phyloP scores from a whole-genome alignment of 2,888 invertebrate species.

The Andrena haemorrhoa region DNA sequence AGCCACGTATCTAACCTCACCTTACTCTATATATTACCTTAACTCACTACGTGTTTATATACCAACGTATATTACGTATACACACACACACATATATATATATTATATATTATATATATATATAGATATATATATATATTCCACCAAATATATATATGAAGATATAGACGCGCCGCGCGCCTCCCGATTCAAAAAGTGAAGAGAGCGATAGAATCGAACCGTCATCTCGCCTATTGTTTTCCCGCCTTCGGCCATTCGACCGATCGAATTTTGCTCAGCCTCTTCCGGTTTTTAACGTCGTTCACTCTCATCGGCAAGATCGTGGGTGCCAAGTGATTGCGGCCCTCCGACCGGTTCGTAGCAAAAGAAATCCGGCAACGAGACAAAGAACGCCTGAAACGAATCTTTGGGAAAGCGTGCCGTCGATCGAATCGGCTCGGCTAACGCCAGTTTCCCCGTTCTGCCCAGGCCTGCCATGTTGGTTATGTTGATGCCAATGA shows the following conservation, averaged over 20 bases:
- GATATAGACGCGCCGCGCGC: slow-evolving; percentile 77
- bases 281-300: slow-evolving; percentile 18
- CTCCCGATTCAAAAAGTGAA: slow-evolving; percentile 80
- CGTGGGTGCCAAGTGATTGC: slow-evolving; percentile 29
- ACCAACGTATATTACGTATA: slow-evolving; percentile 79
- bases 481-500: slow-evolving; percentile 32
- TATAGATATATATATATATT: slow-evolving; percentile 57
- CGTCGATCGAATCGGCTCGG: slow-evolving; percentile 18
- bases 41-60: slow-evolving; percentile 84
- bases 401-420: neutral
- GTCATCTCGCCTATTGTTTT: slow-evolving; percentile 15
- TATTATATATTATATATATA: slow-evolving; percentile 31
- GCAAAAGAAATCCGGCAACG: neutral
- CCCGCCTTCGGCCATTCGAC: slow-evolving; percentile 33
- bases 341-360: slow-evolving; percentile 36
- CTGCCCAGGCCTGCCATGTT: slow-evolving; percentile 51
- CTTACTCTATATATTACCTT: slow-evolving; percentile 85
- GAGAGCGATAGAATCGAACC: slow-evolving; percentile 3
- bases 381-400: neutral
- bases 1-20: slow-evolving; percentile 85
- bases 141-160: slow-evolving; percentile 72
- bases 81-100: slow-evolving; percentile 58
- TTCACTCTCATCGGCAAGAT: slow-evolving; percentile 33
- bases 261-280: slow-evolving; percentile 30
- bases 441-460: slow-evolving; percentile 56